Evolutionary conservation across 1,140 invertebrate species (phyloP), one percentile per base, ranked within the genome.

Genomic region (Pemphigus obesinymphae): DNA sequence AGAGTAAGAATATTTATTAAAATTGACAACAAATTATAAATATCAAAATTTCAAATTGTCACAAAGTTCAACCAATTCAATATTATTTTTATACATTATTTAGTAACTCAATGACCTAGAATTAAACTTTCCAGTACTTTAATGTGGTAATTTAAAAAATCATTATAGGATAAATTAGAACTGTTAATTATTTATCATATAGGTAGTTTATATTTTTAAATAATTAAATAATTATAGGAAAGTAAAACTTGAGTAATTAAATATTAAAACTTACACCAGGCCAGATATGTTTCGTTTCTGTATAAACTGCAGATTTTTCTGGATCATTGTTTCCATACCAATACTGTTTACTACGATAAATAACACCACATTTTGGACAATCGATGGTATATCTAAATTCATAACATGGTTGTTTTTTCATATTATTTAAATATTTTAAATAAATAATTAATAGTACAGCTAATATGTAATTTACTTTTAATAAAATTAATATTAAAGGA

Each of bases 271-370:
- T 87, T 89, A 93, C 92, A 86, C 90, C 90, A 83, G 91, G 92
- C 94, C 94, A 95, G n/a, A 95, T 91, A 85, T 95, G 94, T 50
- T 90, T 89, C 17, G 93, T 91, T 87, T 95, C 92, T 7, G 89
- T 90, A 82, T 90, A 87, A 11, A 93, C 91, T 13, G 90, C 90
- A 17, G 88, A 87, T 70, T 92, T 90, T 85, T 94, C 93, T 1
- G 93, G 92, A 84, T 91, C 89, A 84, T 92, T 91, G 86, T 96
- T 96, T 2, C 94, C 94, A 86, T 92, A 95, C 95, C 94, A 96
- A 86, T 93, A 93, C 85, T 95, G 91, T 13, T 93, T 88, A 86
- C 93, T 93, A 63, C 92, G 88, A 86, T 94, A 95, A 82, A 95
- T 95, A 84, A 95, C 91, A 2, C 94, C 94, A 88, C 94, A 95